Evolutionary conservation across 92 coral and sea anemone species (phyloP), one percentile per base, ranked within the genome.

Genomic region (Paramuricea clavata): DNA sequence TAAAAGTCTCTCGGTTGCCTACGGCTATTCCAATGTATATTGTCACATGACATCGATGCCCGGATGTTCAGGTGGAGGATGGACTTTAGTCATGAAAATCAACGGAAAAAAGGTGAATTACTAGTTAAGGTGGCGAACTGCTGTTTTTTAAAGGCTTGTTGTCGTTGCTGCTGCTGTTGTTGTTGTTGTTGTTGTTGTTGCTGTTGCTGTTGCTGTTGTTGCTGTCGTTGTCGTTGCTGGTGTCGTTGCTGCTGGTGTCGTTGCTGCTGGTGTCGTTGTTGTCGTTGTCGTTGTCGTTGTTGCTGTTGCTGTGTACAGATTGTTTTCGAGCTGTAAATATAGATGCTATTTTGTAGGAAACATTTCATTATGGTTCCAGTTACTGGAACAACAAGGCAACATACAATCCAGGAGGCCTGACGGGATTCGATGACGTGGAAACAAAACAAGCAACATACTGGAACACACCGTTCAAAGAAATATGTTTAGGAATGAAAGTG

Each of bases 401-500:
- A 19, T 76, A 43, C 76, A 76, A 83, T 28, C 12, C 23, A 0
- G 89, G 89, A 39, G 92, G 92, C 22, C 56, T 28, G n/a, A 75
- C 89, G 27, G 92, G 89, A n/a, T 62, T 83, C 3, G 87, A 89
- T 60, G 33, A 11, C 50, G 22, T 74, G 30, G 49, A 82, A 60
- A 75, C 92, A 1, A 83, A 62, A 31, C 54, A 73, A 36, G 27
- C 75, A 74, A 87, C 87, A 10, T 87, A 71, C 87, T 81, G 64
- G 87, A 76, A n/a, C n/a, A n/a, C n/a, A n/a, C n/a, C n/a, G n/a
- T n/a, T n/a, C n/a, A n/a, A n/a, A n/a, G n/a, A n/a, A 81, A 31
- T 76, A 59, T 88, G 91, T 36, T 52, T 88, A 22, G 88, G 85
- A 75, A 83, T 74, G 79, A 88, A 62, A 35, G 75, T 81, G 9